Percentiles rank a stretch among this genome's conserved stretches.
Evolutionary conservation across 2,888 invertebrate species (phyloP).

Genomic region (Polymixis lichenea): DNA sequence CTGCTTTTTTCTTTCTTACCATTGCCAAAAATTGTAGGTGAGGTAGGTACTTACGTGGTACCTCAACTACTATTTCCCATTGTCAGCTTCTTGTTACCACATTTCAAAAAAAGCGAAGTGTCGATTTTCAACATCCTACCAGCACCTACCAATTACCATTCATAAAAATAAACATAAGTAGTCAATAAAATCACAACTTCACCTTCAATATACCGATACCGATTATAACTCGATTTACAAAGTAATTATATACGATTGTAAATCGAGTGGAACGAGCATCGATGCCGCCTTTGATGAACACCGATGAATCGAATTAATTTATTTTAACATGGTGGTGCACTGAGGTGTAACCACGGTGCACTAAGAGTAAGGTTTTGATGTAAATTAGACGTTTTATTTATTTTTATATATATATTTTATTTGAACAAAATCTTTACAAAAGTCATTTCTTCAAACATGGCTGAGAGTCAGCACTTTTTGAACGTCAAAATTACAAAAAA

Average conservation of each 20-base stretch:
- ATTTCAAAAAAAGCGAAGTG: not conserved
- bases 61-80: not conserved
- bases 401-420: too few relatives aligned
- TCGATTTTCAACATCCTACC: not conserved
- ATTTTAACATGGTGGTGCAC: conserved; percentile 46
- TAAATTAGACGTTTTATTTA: not conserved
- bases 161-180: conserved; percentile 33
- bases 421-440: too few relatives aligned
- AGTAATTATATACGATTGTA: conserved; percentile 76
- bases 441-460: too few relatives aligned
- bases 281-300: conserved; percentile 78
- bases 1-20: not conserved
- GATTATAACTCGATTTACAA: conserved; percentile 73
- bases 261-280: conserved; percentile 71
- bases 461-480: too few relatives aligned
- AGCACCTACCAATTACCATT: conserved; percentile 29
- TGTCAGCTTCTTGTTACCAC: not conserved
- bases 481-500: too few relatives aligned
- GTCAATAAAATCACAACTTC: conserved; percentile 40
- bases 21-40: not conserved
- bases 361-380: not conserved
- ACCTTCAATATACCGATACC: conserved; percentile 65
- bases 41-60: too few relatives aligned
- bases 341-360: conserved; percentile 44
- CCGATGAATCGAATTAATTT: conserved; percentile 70